phyloP scores from a whole-genome alignment of 2,888 invertebrate species.

The Spialia ferax region DNA sequence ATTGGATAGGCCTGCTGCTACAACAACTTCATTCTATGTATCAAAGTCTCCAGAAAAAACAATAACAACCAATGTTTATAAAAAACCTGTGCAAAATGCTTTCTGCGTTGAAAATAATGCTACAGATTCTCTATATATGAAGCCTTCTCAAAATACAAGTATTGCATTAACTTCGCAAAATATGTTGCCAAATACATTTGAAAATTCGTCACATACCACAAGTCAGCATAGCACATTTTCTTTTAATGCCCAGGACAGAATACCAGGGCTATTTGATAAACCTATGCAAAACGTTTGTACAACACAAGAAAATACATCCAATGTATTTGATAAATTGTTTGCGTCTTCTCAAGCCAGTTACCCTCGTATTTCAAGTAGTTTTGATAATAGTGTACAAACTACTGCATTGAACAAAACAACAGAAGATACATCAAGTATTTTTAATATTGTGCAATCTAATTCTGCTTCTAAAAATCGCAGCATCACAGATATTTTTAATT shows the following conservation, averaged over 20 bases:
- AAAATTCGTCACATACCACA: constrained; percentile 12
- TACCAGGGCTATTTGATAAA: constrained; percentile 20
- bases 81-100: neutral
- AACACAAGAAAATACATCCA: constrained; percentile 51
- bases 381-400: constrained; percentile 5
- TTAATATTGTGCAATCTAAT: constrained; percentile 72
- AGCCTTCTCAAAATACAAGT: neutral
- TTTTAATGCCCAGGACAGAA: constrained; percentile 11
- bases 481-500: constrained; percentile 77
- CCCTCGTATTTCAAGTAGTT: neutral
- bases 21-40: constrained; percentile 11
- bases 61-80: constrained; percentile 5
- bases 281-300: constrained; percentile 10
- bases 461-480: constrained; percentile 67
- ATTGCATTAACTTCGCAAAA: neutral
- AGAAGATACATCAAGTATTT: constrained; percentile 55
- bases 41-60: neutral
- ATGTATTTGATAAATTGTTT: constrained; percentile 12
- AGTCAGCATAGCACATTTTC: constrained; percentile 1
- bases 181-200: neutral
- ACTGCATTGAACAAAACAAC: neutral
- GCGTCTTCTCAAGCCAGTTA: constrained; percentile 9
- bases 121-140: neutral
- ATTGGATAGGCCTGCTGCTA: constrained; percentile 7
- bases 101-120: neutral